These are phyloP conservation scores for Teleiodes luculella DNA, from an alignment of 2,888 invertebrate genomes.

Conservation along the genomic window DNA sequence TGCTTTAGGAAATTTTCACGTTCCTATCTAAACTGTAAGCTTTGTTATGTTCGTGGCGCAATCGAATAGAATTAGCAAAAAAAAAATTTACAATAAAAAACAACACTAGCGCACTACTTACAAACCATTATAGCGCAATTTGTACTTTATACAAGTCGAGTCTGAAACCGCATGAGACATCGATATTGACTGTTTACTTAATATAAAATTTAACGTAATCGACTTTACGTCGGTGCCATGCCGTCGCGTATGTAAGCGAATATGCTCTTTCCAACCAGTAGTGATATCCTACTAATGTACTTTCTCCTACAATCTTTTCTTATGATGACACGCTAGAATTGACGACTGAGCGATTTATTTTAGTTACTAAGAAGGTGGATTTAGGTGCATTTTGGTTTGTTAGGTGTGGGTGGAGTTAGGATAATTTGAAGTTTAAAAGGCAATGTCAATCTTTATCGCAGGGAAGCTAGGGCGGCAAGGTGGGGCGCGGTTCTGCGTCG, in stretches of 20 bases:
- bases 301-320: conserved; percentile 74
- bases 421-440: conserved; percentile 67
- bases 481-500: conserved; percentile 73
- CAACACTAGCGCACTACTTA: not conserved
- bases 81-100: not conserved
- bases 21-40: not conserved
- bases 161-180: conserved; percentile 40
- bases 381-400: conserved; percentile 48
- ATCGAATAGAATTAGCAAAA: not conserved
- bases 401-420: conserved; percentile 48
- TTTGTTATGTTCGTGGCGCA: not conserved
- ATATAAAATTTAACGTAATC: conserved; percentile 68
- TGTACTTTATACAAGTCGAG: conserved; percentile 24
- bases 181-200: conserved; percentile 59
- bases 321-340: conserved; percentile 72
- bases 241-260: conserved; percentile 58
- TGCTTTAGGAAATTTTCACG: conserved; percentile 9
- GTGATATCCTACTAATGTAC: conserved; percentile 75
- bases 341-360: conserved; percentile 32
- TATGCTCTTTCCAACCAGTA: conserved; percentile 66
- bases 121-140: not conserved
- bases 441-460: conserved; percentile 77
- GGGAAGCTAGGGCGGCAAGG: conserved; percentile 65
- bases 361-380: conserved; percentile 37
- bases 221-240: conserved; percentile 57